Base-by-base conservation (phyloP, 2,797 vertebrate species). In the Lagodon rhomboides region DNA sequence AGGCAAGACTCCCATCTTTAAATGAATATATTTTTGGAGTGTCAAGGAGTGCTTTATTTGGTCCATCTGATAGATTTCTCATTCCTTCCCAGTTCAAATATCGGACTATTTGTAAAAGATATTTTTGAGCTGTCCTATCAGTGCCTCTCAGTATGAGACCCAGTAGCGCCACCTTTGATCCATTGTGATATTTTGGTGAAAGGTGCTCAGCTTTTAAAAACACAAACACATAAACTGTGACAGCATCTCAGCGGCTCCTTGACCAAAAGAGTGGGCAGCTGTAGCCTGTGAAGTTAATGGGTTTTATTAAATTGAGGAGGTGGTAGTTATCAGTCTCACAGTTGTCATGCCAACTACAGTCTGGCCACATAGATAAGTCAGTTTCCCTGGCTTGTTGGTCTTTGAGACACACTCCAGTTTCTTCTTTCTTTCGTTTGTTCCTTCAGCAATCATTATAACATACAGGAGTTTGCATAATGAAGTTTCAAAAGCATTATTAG, bases 341-440 rank as follows among this genome's bases (percentile, higher is more conserved):
- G 83, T 83, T 73, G 77, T 75, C 86, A 78, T 73, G 43, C n/a
- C 83, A 81, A 69, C 61, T 27, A 18, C 34, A 30, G 69, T 53
- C 53, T 56, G 41, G 9, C 38, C n/a, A 51, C n/a, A 68, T 38
- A 27, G 9, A 55, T n/a, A 47, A 38, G 38, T 38, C 38, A 38
- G 38, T 10, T 68, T 54, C 51, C 22, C 20, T 46, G 23, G 20
- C 17, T 61, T 34, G 25, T 61, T 73, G 23, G 46, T 41, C 49
- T 64, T 62, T 61, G 25, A 65, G 16, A 34, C 25, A 34, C 51
- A 10, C 25, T 7, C 12, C 43, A 10, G n/a, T 56, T 44, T 49
- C 4, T 56, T 13, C n/a, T 67, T 22, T 25, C 30, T 4, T 38
- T 3, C 16, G 5, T 44, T 55, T 46, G 23, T 17, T 46, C 53